These are phyloP conservation scores for Antennarius maculatus DNA, from an alignment of 2,797 vertebrate species.

Conservation along the genomic window DNA sequence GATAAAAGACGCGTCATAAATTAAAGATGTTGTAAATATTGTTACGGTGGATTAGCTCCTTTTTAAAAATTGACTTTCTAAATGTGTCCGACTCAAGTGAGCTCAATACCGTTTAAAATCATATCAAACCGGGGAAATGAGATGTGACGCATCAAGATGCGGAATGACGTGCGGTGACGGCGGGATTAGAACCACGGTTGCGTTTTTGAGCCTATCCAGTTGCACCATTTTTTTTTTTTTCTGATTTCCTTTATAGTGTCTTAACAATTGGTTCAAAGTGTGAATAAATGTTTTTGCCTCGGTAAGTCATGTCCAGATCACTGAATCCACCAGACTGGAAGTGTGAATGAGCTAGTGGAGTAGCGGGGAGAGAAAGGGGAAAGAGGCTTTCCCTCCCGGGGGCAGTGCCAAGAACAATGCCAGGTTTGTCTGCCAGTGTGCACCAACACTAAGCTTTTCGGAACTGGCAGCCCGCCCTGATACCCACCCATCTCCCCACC, in stretches of 20 bases:
- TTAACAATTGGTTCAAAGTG: slow-evolving; percentile 58
- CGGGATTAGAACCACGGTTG: not conserved
- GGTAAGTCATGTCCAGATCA: slow-evolving; percentile 57
- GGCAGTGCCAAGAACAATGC: slow-evolving; percentile 78
- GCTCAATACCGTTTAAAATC: not conserved
- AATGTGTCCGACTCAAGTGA: not conserved
- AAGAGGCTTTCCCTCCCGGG: slow-evolving; percentile 73
- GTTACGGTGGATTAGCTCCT: slow-evolving; percentile 2
- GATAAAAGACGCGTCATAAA: slow-evolving; percentile 61
- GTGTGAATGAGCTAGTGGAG: slow-evolving; percentile 57
- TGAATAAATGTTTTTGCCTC: slow-evolving; percentile 68
- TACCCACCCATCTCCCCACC: slow-evolving; percentile 72
- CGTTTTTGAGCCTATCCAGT: slow-evolving; percentile 29
- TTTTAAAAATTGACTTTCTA: slow-evolving; percentile 31
- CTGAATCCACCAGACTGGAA: slow-evolving; percentile 58
- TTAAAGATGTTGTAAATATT: slow-evolving; percentile 41
- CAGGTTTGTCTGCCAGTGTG: slow-evolving; percentile 79
- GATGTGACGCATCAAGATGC: not conserved
- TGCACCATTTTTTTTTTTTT: slow-evolving; percentile 13
- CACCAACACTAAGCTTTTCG: slow-evolving; percentile 77
- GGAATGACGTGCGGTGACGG: not conserved
- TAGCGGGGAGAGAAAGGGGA: slow-evolving; percentile 52
- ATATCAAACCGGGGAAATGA: slow-evolving; percentile 5
- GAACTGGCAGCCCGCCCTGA: slow-evolving; percentile 78
- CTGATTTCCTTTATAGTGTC: slow-evolving; percentile 19